Percentiles rank a stretch among this genome's conserved stretches.
Conservation (phyloP, 2,113 vertebrate species). For the Salvelinus alpinus region DNA sequence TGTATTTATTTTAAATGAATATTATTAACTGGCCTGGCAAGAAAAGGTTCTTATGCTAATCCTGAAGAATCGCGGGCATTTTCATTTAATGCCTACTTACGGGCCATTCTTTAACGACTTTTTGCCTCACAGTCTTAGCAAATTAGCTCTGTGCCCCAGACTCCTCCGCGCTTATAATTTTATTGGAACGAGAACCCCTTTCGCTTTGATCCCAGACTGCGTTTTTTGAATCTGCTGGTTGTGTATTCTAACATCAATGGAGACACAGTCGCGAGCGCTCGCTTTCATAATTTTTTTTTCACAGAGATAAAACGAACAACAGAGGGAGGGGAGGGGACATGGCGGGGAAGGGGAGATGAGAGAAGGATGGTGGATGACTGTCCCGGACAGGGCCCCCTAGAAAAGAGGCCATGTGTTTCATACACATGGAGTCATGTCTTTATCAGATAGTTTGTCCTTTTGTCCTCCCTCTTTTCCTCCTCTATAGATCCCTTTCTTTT, state of each 20-base stretch:
- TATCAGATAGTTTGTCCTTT: slow-evolving; percentile 78
- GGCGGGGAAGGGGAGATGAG: not conserved
- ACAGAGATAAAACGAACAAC: slow-evolving; percentile 85
- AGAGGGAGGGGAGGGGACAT: slow-evolving; percentile 65
- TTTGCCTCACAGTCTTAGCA: slow-evolving; percentile 81
- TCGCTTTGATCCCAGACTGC: slow-evolving; percentile 87
- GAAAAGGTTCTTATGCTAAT: slow-evolving; percentile 80
- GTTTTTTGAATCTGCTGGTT: slow-evolving; percentile 90
- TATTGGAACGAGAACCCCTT: slow-evolving; percentile 74
- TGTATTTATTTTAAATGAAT: slow-evolving; percentile 75
- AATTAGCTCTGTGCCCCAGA: slow-evolving; percentile 80
- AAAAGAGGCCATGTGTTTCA: slow-evolving; percentile 77
- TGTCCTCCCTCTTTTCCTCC: slow-evolving; percentile 2
- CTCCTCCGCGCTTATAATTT: slow-evolving; percentile 79
- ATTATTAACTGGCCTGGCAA: slow-evolving; percentile 79
- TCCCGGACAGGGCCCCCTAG: slow-evolving; percentile 64
- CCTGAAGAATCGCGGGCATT: slow-evolving; percentile 78
- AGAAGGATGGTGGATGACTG: slow-evolving; percentile 34
- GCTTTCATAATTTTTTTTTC: slow-evolving; percentile 96
- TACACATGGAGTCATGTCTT: slow-evolving; percentile 72
- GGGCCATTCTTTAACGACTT: slow-evolving; percentile 77
- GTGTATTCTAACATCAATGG: slow-evolving; percentile 92
- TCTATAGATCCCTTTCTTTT: slow-evolving; percentile 36
- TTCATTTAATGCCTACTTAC: slow-evolving; percentile 74
- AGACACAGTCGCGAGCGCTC: slow-evolving; percentile 83